These are phyloP conservation scores for Fistularia tabacaria DNA, from an alignment of 2,797 vertebrate genomes.

Conservation along the genomic window DNA sequence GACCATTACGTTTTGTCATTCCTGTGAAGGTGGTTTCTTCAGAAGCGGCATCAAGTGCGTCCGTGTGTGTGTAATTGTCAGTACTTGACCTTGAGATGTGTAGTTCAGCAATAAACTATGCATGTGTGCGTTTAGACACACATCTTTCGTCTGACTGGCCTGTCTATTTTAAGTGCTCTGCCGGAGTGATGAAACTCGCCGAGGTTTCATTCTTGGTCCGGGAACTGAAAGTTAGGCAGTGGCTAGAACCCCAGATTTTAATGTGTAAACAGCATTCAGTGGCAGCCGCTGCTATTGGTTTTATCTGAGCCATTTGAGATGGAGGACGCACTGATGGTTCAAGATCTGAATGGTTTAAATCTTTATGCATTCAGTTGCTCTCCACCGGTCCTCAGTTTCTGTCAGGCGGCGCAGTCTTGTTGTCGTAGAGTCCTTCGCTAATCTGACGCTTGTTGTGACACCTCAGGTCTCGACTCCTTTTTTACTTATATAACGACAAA, in stretches of 20 bases:
- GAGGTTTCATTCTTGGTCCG: conserved; percentile 43
- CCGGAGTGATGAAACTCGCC: conserved; percentile 17
- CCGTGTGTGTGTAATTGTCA: not conserved
- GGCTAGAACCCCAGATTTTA: conserved; percentile 25
- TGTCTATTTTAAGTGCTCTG: too few relatives aligned
- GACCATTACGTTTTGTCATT: not conserved
- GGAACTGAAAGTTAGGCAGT: conserved; percentile 16
- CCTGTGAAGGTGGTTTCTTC: too few relatives aligned
- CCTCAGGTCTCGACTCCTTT: conserved; percentile 32
- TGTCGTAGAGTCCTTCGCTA: conserved; percentile 7
- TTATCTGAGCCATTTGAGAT: conserved; percentile 31
- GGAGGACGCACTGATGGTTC: conserved; percentile 39
- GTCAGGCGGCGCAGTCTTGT: too few relatives aligned
- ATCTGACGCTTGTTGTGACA: conserved; percentile 28
- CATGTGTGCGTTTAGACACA: too few relatives aligned
- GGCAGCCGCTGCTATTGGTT: conserved; percentile 47
- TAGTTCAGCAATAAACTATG: too few relatives aligned
- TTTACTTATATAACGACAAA: conserved; percentile 32
- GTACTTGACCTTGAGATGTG: conserved; percentile 38
- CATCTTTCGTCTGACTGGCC: too few relatives aligned
- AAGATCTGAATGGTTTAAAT: conserved; percentile 26
- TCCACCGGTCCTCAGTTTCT: not conserved
- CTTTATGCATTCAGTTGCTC: conserved; percentile 11
- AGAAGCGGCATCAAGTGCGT: too few relatives aligned
- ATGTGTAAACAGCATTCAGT: conserved; percentile 23